Evolutionary conservation across 2,113 vertebrate genomes (phyloP).

Genomic region (Trematocara stigmaticum): DNA sequence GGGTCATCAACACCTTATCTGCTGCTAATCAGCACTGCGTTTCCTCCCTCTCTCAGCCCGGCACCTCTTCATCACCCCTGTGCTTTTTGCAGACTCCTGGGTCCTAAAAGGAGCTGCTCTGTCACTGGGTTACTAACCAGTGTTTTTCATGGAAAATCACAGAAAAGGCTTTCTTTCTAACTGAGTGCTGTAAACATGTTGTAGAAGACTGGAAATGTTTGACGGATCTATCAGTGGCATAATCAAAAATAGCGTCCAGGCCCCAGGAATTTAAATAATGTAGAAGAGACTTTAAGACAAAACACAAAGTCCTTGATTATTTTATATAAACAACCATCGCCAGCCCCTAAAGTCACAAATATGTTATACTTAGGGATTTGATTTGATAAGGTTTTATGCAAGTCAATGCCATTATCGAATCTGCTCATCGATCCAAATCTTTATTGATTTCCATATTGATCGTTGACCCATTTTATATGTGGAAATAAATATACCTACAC

Average conservation of each 20-base stretch:
- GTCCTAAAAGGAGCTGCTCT: background rate
- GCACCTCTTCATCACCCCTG: background rate
- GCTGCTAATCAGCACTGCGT: conserved; percentile 48
- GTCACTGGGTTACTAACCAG: background rate
- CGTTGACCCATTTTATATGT: background rate
- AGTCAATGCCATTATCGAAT: accelerated
- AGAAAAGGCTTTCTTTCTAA: background rate
- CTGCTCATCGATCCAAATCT: background rate
- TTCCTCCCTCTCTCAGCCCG: background rate
- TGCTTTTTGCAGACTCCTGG: background rate
- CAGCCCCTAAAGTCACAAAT: background rate
- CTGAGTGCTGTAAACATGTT: background rate
- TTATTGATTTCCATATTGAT: background rate
- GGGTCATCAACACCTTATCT: conserved; percentile 51
- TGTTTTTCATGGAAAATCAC: background rate
- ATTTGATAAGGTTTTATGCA: background rate
- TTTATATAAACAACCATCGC: background rate
- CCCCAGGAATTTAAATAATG: background rate
- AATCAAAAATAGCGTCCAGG: background rate
- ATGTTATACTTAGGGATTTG: background rate
- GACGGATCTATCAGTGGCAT: background rate
- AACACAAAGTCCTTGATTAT: background rate
- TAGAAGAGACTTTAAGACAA: background rate
- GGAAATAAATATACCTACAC: background rate
- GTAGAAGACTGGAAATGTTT: background rate